Percentiles rank a stretch among this genome's conserved stretches.
Conservation (phyloP, 2,888 invertebrate genomes). For the Diadegma fenestrale region DNA sequence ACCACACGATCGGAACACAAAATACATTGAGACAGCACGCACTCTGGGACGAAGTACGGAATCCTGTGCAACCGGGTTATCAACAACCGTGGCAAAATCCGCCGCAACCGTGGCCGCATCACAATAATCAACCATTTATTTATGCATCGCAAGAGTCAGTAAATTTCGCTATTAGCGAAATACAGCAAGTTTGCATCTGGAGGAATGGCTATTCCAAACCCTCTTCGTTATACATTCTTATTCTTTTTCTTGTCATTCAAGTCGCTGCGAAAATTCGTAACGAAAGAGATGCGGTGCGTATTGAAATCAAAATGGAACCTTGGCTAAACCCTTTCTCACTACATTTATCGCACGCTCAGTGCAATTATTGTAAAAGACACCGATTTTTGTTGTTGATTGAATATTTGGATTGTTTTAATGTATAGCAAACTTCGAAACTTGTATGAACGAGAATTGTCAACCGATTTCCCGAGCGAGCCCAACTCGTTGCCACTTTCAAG, state of each 20-base stretch:
- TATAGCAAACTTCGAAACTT: constrained; percentile 22
- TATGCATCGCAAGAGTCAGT: constrained; percentile 20
- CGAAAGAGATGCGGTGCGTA: constrained; percentile 19
- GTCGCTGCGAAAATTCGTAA: background rate
- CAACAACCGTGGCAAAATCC: constrained; percentile 8
- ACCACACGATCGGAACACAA: background rate
- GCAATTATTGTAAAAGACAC: constrained; percentile 1
- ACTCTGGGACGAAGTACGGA: background rate
- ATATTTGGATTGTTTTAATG: background rate
- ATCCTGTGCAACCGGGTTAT: constrained; percentile 3
- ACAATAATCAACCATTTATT: background rate
- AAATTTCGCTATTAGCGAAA: background rate
- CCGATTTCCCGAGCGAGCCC: constrained; percentile 20
- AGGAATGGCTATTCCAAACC: background rate
- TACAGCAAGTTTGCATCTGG: constrained; percentile 9
- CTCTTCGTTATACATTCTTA: too few relatives aligned
- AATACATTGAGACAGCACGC: background rate
- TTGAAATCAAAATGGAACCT: background rate
- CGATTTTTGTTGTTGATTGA: background rate
- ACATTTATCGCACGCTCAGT: background rate
- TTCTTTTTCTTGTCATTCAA: constrained; percentile 4
- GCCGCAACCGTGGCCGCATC: constrained; percentile 10
- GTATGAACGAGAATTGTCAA: constrained; percentile 10
- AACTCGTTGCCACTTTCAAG: constrained; percentile 24
- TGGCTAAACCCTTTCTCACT: background rate